Base-by-base conservation (phyloP, 2,888 invertebrate genomes). In the Ectemnius lituratus region DNA sequence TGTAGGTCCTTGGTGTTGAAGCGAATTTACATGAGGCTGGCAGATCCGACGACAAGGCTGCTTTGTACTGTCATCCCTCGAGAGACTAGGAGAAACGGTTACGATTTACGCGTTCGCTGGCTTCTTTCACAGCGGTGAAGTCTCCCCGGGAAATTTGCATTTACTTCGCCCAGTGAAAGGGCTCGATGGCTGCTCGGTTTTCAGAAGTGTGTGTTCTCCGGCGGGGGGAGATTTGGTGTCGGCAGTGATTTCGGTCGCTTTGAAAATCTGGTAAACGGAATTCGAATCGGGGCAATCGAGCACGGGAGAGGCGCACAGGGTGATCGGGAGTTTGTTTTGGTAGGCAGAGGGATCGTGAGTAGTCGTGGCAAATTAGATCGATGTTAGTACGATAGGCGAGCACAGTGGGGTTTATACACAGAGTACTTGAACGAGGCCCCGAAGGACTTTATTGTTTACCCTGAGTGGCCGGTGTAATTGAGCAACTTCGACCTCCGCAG, bases 371-470 rank as follows among this genome's bases (percentile, higher is more conserved):
- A 37, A 37, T 37, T 37, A 37, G 37, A 37, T 37, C 37, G 37
- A 37, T 37, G 37, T 37, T 37, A 37, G 37, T 63, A 52, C 46
- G 57, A 49, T 27, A 56, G 28, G 27, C 8, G 6, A 18, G 57
- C 27, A 14, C 6, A 57, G 28, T 27, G 28, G 46, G 75, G 61
- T 67, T 66, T 28, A 28, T 66, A 68, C 28, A 59, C 60, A 46
- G 11, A 23, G 0, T 37, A 47, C 20, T 73, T 56, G 69, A 68
- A 66, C 67, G 58, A 62, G 49, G 13, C 20, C 20, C 47, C 49
- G 56, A 59, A 67, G 65, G 70, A 59, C 62, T 73, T 66, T 62
- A 27, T 27, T 62, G 71, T 77, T 78, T 63, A 59, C 65, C 49
- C 6, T 37, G 59, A 20, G 45, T 52, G 46, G 16, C n/a, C 59